Conservation (phyloP, 2,797 vertebrate genomes). For the Furcifer pardalis region DNA sequence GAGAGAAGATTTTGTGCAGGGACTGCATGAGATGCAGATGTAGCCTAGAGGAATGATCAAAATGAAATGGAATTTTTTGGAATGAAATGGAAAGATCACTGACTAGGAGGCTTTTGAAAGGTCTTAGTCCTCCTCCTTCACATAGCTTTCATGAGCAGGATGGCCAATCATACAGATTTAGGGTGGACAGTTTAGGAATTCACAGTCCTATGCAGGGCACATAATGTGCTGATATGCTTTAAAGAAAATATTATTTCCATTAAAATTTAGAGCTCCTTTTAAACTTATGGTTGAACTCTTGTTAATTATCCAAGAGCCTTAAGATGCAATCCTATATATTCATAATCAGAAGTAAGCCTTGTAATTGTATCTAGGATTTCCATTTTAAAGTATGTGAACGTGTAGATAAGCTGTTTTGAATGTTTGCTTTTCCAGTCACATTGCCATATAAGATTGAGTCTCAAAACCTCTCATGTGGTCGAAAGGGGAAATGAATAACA, state of each 20-base stretch:
- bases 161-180: neutral
- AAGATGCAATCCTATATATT: neutral
- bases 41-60: neutral
- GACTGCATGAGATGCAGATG: neutral
- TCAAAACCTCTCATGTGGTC: no score
- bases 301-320: neutral
- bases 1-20: constrained; percentile 22
- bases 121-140: neutral
- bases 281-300: neutral
- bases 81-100: neutral
- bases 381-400: no score
- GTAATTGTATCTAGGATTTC: no score
- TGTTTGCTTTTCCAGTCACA: no score
- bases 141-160: neutral
- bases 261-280: neutral
- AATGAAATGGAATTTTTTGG: constrained; percentile 16
- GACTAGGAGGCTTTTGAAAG: neutral
- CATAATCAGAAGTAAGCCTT: no score
- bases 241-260: neutral
- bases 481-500: no score
- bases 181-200: neutral
- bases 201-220: neutral
- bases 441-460: no score
- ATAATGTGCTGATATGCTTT: neutral
- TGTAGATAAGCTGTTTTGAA: no score